phyloP scores from a whole-genome alignment of 2,888 invertebrate species.

The Syrphus vitripennis region DNA sequence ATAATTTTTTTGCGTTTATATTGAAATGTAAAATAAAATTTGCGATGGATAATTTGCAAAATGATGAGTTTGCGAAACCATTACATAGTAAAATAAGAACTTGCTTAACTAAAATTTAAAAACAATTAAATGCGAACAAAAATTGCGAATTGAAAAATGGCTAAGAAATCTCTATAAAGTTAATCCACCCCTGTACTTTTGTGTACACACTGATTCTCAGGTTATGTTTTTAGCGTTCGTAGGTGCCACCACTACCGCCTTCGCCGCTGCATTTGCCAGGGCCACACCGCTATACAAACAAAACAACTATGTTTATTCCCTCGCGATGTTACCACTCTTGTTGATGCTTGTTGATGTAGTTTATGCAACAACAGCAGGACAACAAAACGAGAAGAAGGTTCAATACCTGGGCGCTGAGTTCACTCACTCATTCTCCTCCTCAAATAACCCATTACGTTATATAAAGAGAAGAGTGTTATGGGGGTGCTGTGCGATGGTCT shows the following conservation, averaged over 20 bases:
- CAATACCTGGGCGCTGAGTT: conserved; percentile 67
- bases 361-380: conserved; percentile 46
- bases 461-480: not conserved
- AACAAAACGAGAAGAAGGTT: conserved; percentile 41
- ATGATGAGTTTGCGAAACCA: no score
- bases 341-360: conserved; percentile 38
- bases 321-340: conserved; percentile 37
- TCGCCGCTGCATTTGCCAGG: no score
- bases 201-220: conserved; percentile 3
- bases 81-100: no score
- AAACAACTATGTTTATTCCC: conserved; percentile 58
- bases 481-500: not conserved
- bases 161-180: no score
- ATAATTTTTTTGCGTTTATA: no score
- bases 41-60: no score
- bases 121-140: not conserved
- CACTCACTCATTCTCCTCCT: conserved; percentile 44
- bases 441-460: not conserved
- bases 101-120: no score
- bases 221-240: conserved; percentile 21
- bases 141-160: no score
- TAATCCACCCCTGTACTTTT: not conserved
- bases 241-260: conserved; percentile 48
- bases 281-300: conserved; percentile 54
- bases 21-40: no score